A percentile compares a stretch with the other conserved stretches of the same genome.
Evolutionary conservation across 2,797 vertebrate species (phyloP).

Genomic region (Serranus cabrilla): DNA sequence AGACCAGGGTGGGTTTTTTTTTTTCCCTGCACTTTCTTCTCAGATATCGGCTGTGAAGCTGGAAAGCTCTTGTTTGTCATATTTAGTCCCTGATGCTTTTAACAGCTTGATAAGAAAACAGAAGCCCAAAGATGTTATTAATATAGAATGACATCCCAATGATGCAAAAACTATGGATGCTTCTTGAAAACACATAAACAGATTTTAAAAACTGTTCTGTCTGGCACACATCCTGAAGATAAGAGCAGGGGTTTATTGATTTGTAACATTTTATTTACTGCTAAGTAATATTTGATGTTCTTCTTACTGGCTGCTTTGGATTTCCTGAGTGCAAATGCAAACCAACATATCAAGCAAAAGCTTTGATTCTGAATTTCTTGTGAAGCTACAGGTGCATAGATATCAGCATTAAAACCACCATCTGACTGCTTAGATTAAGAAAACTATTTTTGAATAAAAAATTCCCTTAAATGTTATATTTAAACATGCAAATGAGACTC

Average conservation of each 20-base stretch:
- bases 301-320: slow-evolving; percentile 16
- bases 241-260: background rate
- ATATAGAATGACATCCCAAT: background rate
- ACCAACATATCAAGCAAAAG: background rate
- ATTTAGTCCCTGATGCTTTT: slow-evolving; percentile 23
- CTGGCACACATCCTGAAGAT: background rate
- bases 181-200: background rate
- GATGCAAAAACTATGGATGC: background rate
- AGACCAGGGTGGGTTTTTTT: background rate
- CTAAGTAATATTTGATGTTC: background rate
- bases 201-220: background rate
- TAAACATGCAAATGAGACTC: too few relatives aligned
- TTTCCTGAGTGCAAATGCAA: too few relatives aligned
- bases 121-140: background rate
- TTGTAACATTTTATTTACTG: slow-evolving; percentile 13
- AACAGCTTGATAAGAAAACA: background rate
- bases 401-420: too few relatives aligned
- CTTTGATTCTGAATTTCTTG: background rate
- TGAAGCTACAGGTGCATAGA: background rate
- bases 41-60: slow-evolving; percentile 24
- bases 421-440: too few relatives aligned
- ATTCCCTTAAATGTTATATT: too few relatives aligned
- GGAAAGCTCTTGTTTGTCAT: background rate
- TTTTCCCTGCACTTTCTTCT: background rate
- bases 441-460: too few relatives aligned